Evolutionary conservation across 2,888 invertebrate genomes (phyloP).

Genomic region (Folsomia candida): DNA sequence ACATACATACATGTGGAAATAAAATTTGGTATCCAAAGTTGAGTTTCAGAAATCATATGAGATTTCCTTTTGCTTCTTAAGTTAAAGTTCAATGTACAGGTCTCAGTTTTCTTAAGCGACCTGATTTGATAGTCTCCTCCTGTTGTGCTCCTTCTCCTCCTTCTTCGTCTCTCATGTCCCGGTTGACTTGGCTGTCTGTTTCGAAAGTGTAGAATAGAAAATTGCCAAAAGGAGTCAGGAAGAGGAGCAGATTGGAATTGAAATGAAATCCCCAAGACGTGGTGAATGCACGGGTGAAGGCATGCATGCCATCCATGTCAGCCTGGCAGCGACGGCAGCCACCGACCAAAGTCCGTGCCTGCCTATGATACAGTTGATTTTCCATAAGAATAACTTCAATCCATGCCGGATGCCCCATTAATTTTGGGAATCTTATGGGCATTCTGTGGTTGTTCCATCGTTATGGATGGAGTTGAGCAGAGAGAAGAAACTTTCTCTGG

Average conservation of each 20-base stretch:
- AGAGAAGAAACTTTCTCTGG: background rate
- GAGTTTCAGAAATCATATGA: background rate
- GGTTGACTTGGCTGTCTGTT: constrained; percentile 19
- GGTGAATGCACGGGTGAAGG: background rate
- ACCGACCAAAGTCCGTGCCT: background rate
- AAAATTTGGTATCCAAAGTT: background rate
- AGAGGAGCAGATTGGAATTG: constrained; percentile 20
- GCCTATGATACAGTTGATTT: constrained; percentile 17
- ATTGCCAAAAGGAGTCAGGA: constrained; percentile 18
- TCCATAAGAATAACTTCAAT: constrained; percentile 20
- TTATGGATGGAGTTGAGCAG: constrained; percentile 5
- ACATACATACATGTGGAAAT: no score
- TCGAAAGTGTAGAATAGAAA: constrained; percentile 16
- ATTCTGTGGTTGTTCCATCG: constrained; percentile 17
- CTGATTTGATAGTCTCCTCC: constrained; percentile 21
- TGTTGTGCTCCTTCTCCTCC: constrained; percentile 15
- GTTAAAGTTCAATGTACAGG: constrained; percentile 14
- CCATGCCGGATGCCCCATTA: constrained; percentile 17
- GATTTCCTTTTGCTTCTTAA: constrained; percentile 13
- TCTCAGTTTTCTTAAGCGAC: constrained; percentile 16
- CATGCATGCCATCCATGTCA: background rate
- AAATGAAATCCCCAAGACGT: constrained; percentile 17
- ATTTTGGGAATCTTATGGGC: constrained; percentile 17
- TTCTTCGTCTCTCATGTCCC: constrained; percentile 15
- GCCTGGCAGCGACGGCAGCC: background rate